A percentile compares a stretch with the other conserved stretches of the same genome.
Evolutionary conservation across 2,113 vertebrate species (phyloP).

Genomic region (human (Homo sapiens)): GRCh38 chr5:38805001-38805500

Average conservation of each 20-base stretch:
- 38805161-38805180: not conserved
- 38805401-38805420: no score
- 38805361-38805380: not conserved
- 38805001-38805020: fast-evolving
- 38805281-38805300: not conserved
- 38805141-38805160: not conserved
- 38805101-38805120: not conserved
- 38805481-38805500: not conserved
- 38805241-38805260: not conserved
- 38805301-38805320: not conserved
- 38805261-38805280: not conserved
- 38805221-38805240: not conserved
- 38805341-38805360: not conserved
- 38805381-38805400: not conserved
- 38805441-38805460: not conserved
- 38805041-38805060: not conserved
- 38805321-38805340: not conserved
- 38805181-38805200: not conserved
- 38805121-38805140: not conserved
- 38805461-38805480: not conserved
- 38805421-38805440: not conserved
- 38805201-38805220: not conserved
- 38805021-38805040: not conserved
- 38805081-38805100: no score
- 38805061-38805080: not conserved